Conservation (phyloP, 2,888 invertebrate species). For the Lordiphosa fenestrarum region DNA sequence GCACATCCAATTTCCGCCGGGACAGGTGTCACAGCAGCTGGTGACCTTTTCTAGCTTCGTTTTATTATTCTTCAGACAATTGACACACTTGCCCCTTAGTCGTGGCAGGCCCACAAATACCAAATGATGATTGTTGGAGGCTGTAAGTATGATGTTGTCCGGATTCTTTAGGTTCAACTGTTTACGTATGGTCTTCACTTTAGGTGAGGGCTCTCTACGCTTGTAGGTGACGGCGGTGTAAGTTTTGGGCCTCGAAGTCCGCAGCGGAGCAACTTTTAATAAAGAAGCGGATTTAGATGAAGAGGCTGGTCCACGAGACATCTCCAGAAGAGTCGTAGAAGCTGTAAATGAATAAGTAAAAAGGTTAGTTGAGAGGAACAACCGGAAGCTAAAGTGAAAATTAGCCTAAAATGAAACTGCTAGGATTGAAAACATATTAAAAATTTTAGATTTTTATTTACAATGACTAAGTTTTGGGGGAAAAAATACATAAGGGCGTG, state of each 20-base stretch:
- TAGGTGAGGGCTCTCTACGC: not conserved
- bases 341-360: not conserved
- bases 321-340: conserved; percentile 13
- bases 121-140: conserved; percentile 73
- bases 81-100: conserved; percentile 77
- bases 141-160: conserved; percentile 69
- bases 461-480: too few species aligned
- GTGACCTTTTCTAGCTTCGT: conserved; percentile 64
- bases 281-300: too few species aligned
- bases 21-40: conserved; percentile 78
- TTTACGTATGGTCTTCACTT: conserved; percentile 18
- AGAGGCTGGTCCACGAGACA: not conserved
- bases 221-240: not conserved
- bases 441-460: too few species aligned
- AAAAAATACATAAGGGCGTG: too few species aligned
- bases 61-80: conserved; percentile 70
- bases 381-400: not conserved
- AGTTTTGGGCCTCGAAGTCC: not conserved
- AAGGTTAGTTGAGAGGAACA: not conserved
- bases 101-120: conserved; percentile 75
- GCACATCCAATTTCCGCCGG: conserved; percentile 79
- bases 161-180: conserved; percentile 50
- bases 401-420: not conserved
- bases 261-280: too few species aligned
- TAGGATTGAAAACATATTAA: not conserved